Evolutionary conservation across 2,888 invertebrate genomes (phyloP).

Genomic region (Callinectes sapidus): DNA sequence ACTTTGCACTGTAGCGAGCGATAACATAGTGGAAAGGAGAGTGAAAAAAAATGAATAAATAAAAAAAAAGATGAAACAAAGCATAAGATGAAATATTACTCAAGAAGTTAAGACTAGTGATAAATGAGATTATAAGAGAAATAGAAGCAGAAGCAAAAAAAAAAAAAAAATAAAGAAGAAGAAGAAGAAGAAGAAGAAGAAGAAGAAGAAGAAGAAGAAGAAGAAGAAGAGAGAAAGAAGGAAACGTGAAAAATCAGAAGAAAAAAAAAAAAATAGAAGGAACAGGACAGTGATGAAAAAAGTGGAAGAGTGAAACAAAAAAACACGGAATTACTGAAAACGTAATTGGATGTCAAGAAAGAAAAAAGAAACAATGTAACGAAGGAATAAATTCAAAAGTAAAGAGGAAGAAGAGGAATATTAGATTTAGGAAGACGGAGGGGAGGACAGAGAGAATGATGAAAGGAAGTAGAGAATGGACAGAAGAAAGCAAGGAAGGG

Average conservation of each 20-base stretch:
- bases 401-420: conserved; percentile 4
- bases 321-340: background rate
- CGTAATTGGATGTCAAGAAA: background rate
- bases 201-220: background rate
- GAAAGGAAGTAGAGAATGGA: background rate
- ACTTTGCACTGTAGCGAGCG: background rate
- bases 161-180: too few relatives aligned
- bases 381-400: background rate
- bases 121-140: background rate
- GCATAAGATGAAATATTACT: background rate
- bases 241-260: background rate
- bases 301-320: background rate
- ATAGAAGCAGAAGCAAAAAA: too few relatives aligned
- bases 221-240: background rate
- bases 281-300: too few relatives aligned
- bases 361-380: background rate
- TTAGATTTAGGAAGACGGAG: background rate
- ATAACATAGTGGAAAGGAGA: background rate
- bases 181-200: too few relatives aligned
- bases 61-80: background rate
- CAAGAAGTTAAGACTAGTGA: too few relatives aligned
- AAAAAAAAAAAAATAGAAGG: too few relatives aligned
- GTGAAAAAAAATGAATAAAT: background rate
- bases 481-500: background rate
- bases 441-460: background rate